These are phyloP conservation scores for Drosophila quinaria DNA, from an alignment of 2,888 invertebrate species.

Conservation along the genomic window DNA sequence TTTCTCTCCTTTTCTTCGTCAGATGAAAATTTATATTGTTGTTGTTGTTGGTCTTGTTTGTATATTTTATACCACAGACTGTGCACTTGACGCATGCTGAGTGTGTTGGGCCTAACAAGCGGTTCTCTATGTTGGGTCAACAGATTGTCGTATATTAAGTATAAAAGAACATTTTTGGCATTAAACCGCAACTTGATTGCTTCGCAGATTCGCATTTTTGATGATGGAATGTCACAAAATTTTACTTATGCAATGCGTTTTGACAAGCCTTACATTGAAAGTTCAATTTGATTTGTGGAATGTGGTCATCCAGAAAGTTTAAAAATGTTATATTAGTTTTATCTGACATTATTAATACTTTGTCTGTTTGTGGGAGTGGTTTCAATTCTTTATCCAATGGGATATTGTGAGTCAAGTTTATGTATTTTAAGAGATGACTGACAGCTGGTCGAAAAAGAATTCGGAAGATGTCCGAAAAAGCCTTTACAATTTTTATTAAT, in stretches of 20 bases:
- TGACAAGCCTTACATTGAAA: not conserved
- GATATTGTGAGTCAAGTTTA: not conserved
- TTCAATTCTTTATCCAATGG: not conserved
- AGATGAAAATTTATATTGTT: conserved; percentile 22
- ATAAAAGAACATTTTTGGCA: conserved; percentile 20
- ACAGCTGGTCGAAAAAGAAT: conserved; percentile 27
- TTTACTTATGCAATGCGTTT: not conserved
- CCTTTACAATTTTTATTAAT: conserved; percentile 13
- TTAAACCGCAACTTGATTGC: conserved; percentile 51
- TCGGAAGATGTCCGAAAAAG: not conserved
- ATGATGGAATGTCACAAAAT: conserved; percentile 7
- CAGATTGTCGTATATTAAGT: conserved; percentile 29
- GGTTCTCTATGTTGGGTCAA: conserved; percentile 29
- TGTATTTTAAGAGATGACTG: conserved; percentile 28
- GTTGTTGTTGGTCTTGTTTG: conserved; percentile 18
- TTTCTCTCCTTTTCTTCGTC: conserved; percentile 19
- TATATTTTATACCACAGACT: conserved; percentile 34
- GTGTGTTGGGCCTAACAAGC: conserved; percentile 55
- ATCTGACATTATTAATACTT: not conserved
- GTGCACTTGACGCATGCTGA: conserved; percentile 32
- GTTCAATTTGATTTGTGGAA: conserved; percentile 7
- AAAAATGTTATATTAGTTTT: not conserved
- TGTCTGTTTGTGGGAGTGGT: no score
- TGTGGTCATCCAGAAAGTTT: not conserved
- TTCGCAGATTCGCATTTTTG: conserved; percentile 12